A percentile compares a stretch with the other conserved stretches of the same genome.
Evolutionary conservation across 1,140 invertebrate species (phyloP).

Genomic region (Ectropis grisescens): DNA sequence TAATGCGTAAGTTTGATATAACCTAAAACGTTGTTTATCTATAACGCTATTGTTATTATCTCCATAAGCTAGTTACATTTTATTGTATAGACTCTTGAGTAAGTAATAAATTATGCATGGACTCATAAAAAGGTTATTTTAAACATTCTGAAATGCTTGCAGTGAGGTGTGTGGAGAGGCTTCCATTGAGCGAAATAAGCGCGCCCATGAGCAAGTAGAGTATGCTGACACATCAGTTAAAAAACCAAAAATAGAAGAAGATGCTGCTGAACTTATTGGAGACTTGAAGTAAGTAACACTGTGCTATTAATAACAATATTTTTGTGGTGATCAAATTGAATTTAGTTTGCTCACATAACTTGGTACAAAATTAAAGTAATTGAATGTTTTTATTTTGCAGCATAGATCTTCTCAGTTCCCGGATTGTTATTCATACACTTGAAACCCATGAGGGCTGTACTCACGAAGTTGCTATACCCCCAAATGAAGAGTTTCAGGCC

Average conservation of each 20-base stretch:
- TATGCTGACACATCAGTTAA: conserved; percentile 40
- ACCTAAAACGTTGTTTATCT: conserved; percentile 15
- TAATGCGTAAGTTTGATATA: conserved; percentile 31
- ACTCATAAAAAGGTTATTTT: too few species aligned
- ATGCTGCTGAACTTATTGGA: conserved; percentile 30
- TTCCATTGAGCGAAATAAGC: conserved; percentile 20
- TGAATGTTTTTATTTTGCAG: conserved; percentile 47
- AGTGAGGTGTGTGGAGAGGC: neutral
- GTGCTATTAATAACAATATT: too few species aligned
- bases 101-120: too few species aligned
- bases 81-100: too few species aligned
- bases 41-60: conserved; percentile 2
- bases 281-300: conserved; percentile 42
- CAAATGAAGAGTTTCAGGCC: conserved; percentile 86
- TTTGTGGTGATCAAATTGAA: too few species aligned
- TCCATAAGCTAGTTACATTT: neutral
- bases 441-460: conserved; percentile 91
- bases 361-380: conserved; percentile 1
- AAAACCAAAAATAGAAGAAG: conserved; percentile 34
- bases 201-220: conserved; percentile 38
- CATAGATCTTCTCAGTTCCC: conserved; percentile 72
- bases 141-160: neutral
- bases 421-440: conserved; percentile 88
- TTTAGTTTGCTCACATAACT: too few species aligned
- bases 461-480: conserved; percentile 94